Base-by-base conservation (phyloP, 2,888 invertebrate genomes). In the Salticus scenicus region DNA sequence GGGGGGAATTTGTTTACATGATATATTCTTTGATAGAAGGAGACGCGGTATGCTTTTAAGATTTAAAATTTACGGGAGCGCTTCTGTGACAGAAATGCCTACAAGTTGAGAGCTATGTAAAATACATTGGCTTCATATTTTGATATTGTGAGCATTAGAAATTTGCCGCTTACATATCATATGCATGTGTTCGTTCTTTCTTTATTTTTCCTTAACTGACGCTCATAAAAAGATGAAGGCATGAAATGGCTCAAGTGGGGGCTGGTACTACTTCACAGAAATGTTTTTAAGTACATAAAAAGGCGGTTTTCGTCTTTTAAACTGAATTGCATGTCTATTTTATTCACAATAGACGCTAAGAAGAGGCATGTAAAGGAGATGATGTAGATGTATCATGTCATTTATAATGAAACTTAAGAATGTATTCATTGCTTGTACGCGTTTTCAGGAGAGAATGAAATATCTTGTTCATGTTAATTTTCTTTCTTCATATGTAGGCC, bases 61-160 rank as follows among this genome's bases (percentile, higher is more conserved):
- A 84, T 84, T 77, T 84, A 84, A 84, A 84, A 84, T 84, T 84
- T 84, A 84, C 83, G 64, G 31, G 24, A 28, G 57, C 69, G 64
- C 71, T 31, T 63, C 64, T 74, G 66, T 83, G 76, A 83, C 82
- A 76, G 76, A 42, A 70, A 41, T 42, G 70, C 69, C 69, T 67
- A 69, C 69, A 69, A 63, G 47, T 24, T 33, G 24, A 70, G 78
- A 47, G 72, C 66, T 81, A 81, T 81, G 81, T 69, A 82, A 82
- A 82, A 82, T 82, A 71, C 71, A 71, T 71, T 33, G 63, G 57
- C 28, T 28, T 5, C 42, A 28, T 12, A 37, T 30, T 77, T 57
- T 8, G 69, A 57, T 57, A 57, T 24, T 37, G 42, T 7, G 57
- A 17, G 57, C 63, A 71, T 71, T 71, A 64, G 71, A 73, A n/a